Base-by-base conservation (phyloP, 2,888 invertebrate genomes). In the Apantesis nais region DNA sequence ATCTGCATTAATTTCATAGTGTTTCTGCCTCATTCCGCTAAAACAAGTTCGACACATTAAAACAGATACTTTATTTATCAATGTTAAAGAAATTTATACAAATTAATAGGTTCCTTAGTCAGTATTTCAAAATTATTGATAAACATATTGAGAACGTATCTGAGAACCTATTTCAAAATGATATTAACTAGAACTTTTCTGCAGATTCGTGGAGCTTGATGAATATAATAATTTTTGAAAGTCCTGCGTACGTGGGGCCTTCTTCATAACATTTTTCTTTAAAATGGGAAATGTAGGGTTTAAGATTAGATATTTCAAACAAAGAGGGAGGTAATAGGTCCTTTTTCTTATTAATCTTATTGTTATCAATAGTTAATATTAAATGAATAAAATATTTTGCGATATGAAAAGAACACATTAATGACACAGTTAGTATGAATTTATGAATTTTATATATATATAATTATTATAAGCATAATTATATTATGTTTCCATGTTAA, bases 1-100 rank as follows among this genome's bases (percentile, higher is more conserved):
- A 25, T 44, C 73, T 78, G 79, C 76, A 81, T 79, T 72, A 74
- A 60, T 67, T 71, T 72, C 66, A 71, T 70, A 74, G 72, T 67
- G 66, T 73, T 75, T 71, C 77, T 76, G 70, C 68, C 74, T 76
- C 66, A 62, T 75, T 69, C 66, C 31, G 39, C 12, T 52, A n/a
- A n/a, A n/a, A n/a, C 12, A 52, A 67, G 65, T 68, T 71, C 60
- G 72, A 67, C 62, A 62, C 19, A 71, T 72, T 67, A 39, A 73
- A 58, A 71, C 44, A 68, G 16, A 72, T 25, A 25, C 55, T 4
- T 14, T 5, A 25, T 25, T 55, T 55, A 55, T 55, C 25, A 25
- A 25, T 14, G 25, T 52, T 14, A 25, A 55, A 14, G 25, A 4
- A 25, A 25, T 25, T 25, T n/a, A n/a, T 12, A 52, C 25, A 12